Base-by-base conservation (phyloP, 2,113 vertebrate species). In the Dasyornis broadbenti region DNA sequence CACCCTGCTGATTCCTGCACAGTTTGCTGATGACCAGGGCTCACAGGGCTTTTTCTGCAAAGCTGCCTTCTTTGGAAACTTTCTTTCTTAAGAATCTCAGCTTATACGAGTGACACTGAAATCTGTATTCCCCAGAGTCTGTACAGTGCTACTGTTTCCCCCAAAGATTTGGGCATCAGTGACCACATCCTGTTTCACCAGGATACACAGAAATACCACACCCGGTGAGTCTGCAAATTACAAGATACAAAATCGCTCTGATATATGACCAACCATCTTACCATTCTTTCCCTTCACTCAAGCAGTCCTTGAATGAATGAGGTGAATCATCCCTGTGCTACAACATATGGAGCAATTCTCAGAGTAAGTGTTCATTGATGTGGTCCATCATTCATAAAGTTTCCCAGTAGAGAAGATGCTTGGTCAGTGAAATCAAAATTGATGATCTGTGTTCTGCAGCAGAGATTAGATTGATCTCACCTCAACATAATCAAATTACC, bases 331-430 rank as follows among this genome's bases (percentile, higher is more conserved):
- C 39, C 68, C 19, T 71, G 56, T 81, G 56, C 75, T 90, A 63
- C 94, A 94, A 93, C 93, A 96, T 94, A 96, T 90, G 94, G 92
- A 93, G 92, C 90, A 94, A 91, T 95, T 95, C 93, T 96, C 40
- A 72, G 89, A 89, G 76, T 92, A 93, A 94, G 52, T 0, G 0
- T 64, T 97, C 93, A 94, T 78, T 95, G 94, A 97, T 96, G 94
- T 95, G 92, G 87, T 93, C 90, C 92, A 96, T 95, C 93, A 96
- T 94, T 97, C 93, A 93, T 94, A 93, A 93, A 86, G 85, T 82
- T 90, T 90, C 79, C 69, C 63, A 66, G 44, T 27, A 86, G 63
- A 73, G 68, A 90, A 94, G 64, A 31, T 2, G 52, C 90, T 95
- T 90, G 86, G 85, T 93, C 94, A 96, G 92, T 94, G 82, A 96